Conservation (phyloP, 92 coral and sea anemone species). For the Umimayanthus kanabou region DNA sequence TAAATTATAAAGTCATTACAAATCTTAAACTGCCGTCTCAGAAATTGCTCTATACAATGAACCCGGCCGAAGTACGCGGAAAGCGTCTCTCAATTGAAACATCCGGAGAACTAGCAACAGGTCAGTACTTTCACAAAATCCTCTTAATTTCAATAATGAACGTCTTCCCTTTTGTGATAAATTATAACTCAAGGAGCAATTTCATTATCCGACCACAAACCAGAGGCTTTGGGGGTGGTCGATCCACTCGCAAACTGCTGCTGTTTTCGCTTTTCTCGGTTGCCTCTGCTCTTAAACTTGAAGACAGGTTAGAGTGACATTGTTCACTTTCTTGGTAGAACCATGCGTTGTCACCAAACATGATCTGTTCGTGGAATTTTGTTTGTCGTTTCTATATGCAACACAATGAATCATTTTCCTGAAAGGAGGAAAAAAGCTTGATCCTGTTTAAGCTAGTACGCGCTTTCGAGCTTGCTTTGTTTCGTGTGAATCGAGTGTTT, state of each 20-base stretch:
- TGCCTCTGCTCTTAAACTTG: not conserved
- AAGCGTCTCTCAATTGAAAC: slow-evolving; percentile 14
- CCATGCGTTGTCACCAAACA: not conserved
- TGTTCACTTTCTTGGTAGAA: not conserved
- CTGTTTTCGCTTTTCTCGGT: not conserved
- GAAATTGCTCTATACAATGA: not conserved
- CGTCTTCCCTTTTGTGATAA: slow-evolving; percentile 32
- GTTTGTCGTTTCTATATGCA: not conserved
- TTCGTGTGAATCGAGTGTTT: not conserved
- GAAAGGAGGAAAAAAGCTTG: not conserved
- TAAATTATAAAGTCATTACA: not conserved
- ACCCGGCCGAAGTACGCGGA: not conserved
- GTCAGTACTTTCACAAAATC: slow-evolving; percentile 18
- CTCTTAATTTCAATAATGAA: slow-evolving; percentile 35
- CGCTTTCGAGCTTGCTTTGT: not conserved
- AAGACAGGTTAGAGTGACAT: not conserved
- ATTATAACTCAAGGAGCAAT: slow-evolving; percentile 8
- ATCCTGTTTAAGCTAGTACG: not conserved
- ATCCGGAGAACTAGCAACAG: slow-evolving; percentile 4
- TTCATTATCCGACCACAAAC: slow-evolving; percentile 42
- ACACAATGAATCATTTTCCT: not conserved
- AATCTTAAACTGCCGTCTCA: not conserved
- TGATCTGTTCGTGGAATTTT: not conserved
- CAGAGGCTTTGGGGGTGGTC: slow-evolving; percentile 33
- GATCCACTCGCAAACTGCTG: not conserved